These are phyloP conservation scores for Imbricaverruca yamaguchii DNA, from an alignment of 2,888 invertebrate genomes.

Conservation along the genomic window DNA sequence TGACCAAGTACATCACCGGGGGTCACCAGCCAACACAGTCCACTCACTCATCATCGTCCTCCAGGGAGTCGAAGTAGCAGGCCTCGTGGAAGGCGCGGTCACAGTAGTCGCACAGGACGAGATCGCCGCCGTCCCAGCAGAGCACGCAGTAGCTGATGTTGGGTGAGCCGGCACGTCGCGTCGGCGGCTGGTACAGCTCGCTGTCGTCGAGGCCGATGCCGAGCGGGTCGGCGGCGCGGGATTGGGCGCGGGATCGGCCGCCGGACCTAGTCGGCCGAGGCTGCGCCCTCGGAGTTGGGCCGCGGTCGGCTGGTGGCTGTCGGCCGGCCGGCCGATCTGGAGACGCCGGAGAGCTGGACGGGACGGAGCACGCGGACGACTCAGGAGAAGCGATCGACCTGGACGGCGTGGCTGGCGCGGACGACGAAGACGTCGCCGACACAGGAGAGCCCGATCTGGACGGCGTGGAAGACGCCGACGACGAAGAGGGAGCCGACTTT, in stretches of 20 bases:
- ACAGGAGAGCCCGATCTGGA: neutral
- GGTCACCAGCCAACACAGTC: too few relatives aligned
- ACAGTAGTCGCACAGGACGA: conserved; percentile 7
- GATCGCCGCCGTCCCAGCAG: conserved; percentile 22
- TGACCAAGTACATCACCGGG: too few relatives aligned
- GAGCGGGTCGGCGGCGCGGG: neutral
- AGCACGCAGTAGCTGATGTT: conserved; percentile 21
- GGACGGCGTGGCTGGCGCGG: too few relatives aligned
- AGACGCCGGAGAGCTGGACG: neutral
- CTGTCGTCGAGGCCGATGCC: neutral
- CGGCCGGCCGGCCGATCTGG: too few relatives aligned
- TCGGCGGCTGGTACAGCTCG: conserved; percentile 7
- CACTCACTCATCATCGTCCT: neutral
- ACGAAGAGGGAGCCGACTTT: too few relatives aligned
- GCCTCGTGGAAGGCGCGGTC: neutral
- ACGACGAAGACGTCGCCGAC: too few relatives aligned
- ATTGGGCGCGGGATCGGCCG: neutral
- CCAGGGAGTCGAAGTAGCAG: neutral
- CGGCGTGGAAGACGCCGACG: too few relatives aligned
- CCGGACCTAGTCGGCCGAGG: neutral
- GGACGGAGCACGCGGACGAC: neutral
- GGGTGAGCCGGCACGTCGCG: neutral
- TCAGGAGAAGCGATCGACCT: neutral
- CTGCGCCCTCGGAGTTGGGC: neutral
- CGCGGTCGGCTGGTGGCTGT: neutral